These are phyloP conservation scores for Tigriopus japonicus DNA, from an alignment of 1,140 invertebrate species.

Conservation along the genomic window DNA sequence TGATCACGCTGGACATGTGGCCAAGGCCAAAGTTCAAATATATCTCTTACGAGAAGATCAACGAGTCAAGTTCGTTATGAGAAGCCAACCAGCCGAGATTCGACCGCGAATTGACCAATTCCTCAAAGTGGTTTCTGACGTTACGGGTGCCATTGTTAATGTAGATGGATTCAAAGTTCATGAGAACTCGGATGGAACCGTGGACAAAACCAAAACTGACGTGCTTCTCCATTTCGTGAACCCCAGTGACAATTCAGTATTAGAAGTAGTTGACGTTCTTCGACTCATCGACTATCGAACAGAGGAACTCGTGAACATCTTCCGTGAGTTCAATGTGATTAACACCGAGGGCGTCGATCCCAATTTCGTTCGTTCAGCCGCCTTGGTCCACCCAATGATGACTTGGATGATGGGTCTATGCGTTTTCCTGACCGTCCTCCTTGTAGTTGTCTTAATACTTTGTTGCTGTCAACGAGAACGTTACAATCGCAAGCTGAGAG, in stretches of 20 bases:
- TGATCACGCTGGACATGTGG: slow-evolving; percentile 24
- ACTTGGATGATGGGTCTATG: slow-evolving; percentile 61
- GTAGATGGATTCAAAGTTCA: slow-evolving; percentile 81
- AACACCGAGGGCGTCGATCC: slow-evolving; percentile 16
- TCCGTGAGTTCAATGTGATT: slow-evolving; percentile 45
- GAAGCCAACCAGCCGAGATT: slow-evolving; percentile 66
- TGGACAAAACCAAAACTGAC: slow-evolving; percentile 84
- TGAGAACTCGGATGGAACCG: slow-evolving; percentile 70
- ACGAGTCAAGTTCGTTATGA: slow-evolving; percentile 70
- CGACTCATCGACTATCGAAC: slow-evolving; percentile 75
- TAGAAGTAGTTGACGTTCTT: slow-evolving; percentile 63
- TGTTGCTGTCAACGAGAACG: slow-evolving; percentile 61
- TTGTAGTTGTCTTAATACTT: slow-evolving; percentile 52
- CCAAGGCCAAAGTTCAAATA: slow-evolving; percentile 63
- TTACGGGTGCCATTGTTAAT: slow-evolving; percentile 77
- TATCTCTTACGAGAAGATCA: slow-evolving; percentile 82
- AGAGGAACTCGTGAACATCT: slow-evolving; percentile 61
- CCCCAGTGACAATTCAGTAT: slow-evolving; percentile 65
- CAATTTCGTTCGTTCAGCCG: slow-evolving; percentile 16
- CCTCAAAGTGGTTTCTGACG: slow-evolving; percentile 49
- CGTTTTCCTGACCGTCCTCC: slow-evolving; percentile 50
- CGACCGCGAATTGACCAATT: slow-evolving; percentile 31
- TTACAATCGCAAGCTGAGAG: slow-evolving; percentile 69
- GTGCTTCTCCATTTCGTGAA: slow-evolving; percentile 81
- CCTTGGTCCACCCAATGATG: slow-evolving; percentile 29